Percentiles rank a stretch among this genome's conserved stretches.
Evolutionary conservation across 1,140 invertebrate species (phyloP).

Genomic region (Drepana arcuata): DNA sequence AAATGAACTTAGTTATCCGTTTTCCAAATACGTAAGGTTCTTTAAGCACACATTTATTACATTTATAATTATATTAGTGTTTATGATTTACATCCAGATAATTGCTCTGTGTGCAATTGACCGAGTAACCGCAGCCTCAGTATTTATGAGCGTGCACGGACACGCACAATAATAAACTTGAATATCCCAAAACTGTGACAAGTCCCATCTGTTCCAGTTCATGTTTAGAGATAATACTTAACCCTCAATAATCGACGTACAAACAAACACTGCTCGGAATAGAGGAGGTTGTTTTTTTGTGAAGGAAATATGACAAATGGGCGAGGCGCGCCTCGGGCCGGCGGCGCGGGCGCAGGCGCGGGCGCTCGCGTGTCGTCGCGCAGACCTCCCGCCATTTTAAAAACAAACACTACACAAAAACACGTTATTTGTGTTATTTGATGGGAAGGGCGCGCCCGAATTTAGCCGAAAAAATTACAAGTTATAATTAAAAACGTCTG

Average conservation of each 20-base stretch:
- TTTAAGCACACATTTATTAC: too few relatives aligned
- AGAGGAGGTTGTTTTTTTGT: constrained; percentile 66
- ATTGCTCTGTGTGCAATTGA: too few relatives aligned
- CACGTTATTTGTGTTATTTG: constrained; percentile 66
- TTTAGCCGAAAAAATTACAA: constrained; percentile 69
- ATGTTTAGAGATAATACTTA: constrained; percentile 50
- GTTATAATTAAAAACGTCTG: constrained; percentile 68
- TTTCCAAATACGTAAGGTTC: too few relatives aligned
- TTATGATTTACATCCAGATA: too few relatives aligned
- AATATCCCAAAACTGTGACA: constrained; percentile 31
- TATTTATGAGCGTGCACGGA: background rate
- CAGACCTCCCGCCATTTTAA: constrained; percentile 71
- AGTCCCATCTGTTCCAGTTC: constrained; percentile 42
- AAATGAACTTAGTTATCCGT: too few relatives aligned
- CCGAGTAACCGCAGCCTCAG: too few relatives aligned
- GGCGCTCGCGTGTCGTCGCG: constrained; percentile 67
- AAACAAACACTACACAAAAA: constrained; percentile 68
- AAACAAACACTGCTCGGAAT: constrained; percentile 60
- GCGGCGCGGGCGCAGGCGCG: constrained; percentile 14
- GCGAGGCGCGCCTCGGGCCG: constrained; percentile 44
- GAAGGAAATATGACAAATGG: constrained; percentile 70
- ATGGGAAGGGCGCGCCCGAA: constrained; percentile 61
- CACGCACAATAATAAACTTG: constrained; percentile 31
- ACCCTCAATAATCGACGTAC: constrained; percentile 56
- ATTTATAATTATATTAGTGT: too few relatives aligned